phyloP scores from a whole-genome alignment of 2,113 vertebrate species.

The Synchiropus splendidus region DNA sequence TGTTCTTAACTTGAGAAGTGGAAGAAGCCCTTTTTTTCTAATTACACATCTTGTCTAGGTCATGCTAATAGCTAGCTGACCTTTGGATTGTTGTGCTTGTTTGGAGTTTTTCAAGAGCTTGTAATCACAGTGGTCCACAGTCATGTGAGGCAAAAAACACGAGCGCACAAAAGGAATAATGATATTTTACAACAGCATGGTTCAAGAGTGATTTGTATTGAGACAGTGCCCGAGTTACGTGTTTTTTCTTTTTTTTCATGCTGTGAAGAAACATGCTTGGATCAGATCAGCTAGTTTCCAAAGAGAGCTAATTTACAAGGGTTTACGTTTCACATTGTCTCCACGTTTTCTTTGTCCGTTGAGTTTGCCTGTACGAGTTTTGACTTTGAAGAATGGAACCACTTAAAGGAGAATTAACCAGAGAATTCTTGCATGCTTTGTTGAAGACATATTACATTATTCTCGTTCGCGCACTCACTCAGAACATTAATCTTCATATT shows the following conservation, averaged over 20 bases:
- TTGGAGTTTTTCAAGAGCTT: constrained; percentile 30
- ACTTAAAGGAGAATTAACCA: constrained; percentile 7
- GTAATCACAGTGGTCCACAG: constrained; percentile 34
- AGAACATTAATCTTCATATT: constrained; percentile 7
- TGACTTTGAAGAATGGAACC: constrained; percentile 2
- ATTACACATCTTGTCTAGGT: constrained; percentile 47
- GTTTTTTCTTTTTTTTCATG: too few relatives aligned
- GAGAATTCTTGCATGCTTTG: constrained; percentile 3
- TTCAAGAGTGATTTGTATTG: too few relatives aligned
- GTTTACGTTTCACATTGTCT: constrained; percentile 1
- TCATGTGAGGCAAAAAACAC: constrained; percentile 24
- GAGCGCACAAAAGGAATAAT: constrained; percentile 22
- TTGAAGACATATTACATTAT: constrained; percentile 5
- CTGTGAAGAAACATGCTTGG: constrained; percentile 8
- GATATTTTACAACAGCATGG: too few relatives aligned
- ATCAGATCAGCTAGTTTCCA: constrained; percentile 11
- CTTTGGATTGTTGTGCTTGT: constrained; percentile 18
- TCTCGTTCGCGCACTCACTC: constrained; percentile 5
- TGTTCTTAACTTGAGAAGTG: constrained; percentile 19
- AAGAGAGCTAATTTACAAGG: neutral
- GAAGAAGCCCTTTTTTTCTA: constrained; percentile 29
- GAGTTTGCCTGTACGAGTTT: constrained; percentile 1
- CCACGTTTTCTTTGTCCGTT: neutral
- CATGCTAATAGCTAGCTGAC: constrained; percentile 46
- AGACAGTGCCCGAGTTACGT: too few relatives aligned